Evolutionary conservation across 2,113 vertebrate genomes (phyloP).

Genomic region (Cavia porcellus): DNA sequence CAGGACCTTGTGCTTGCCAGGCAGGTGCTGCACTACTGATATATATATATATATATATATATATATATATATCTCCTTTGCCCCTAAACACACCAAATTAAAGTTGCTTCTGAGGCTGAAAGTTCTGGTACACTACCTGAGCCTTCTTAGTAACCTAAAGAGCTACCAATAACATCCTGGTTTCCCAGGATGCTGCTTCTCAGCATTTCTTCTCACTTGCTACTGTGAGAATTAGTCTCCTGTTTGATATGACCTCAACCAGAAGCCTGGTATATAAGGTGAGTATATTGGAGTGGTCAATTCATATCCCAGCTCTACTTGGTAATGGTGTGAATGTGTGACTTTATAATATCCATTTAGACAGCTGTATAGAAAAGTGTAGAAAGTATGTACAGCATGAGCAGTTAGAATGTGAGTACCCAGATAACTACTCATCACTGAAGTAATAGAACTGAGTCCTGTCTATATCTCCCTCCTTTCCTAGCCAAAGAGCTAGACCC

Average conservation of each 20-base stretch:
- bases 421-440: not conserved
- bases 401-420: not conserved
- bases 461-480: not conserved
- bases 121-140: not conserved
- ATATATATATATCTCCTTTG: no score
- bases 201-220: not conserved
- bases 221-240: not conserved
- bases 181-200: not conserved
- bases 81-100: not conserved
- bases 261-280: not conserved
- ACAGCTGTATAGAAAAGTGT: not conserved
- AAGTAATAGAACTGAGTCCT: not conserved
- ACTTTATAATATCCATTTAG: not conserved
- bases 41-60: no score
- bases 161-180: not conserved
- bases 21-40: no score
- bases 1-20: no score
- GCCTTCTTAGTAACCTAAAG: not conserved
- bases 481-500: not conserved
- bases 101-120: not conserved
- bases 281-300: not conserved
- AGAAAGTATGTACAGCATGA: not conserved
- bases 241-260: not conserved
- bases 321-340: not conserved
- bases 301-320: not conserved